Evolutionary conservation across 30 jellyfish, hydroid and myxozoan species (phyloP), one percentile per base, ranked within the genome.

Genomic region (Hydractinia echinata): DNA sequence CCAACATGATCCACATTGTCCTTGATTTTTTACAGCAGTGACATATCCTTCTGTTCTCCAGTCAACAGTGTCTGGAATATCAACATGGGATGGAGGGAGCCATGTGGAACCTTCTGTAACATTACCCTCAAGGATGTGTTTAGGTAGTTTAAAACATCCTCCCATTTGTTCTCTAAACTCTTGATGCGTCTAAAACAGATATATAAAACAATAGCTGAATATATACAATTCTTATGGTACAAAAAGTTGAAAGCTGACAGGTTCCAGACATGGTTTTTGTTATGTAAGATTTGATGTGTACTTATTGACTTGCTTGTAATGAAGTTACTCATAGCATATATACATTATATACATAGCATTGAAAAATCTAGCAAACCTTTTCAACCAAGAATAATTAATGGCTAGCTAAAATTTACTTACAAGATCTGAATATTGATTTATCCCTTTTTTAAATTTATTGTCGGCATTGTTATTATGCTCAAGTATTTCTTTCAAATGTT

Each of bases 1-100:
- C 96, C 96, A 93, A 67, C 99, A 93, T 11, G 99, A 88, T 14
- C 99, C 99, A 82, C 99, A 93, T 61, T 93, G 96, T 20, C 99
- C 99, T 78, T 93, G 99, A 83, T 93, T 88, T 58, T 88, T 93
- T 15, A 93, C 86, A 10, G 96, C 95, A 6, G 99, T 93, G 39
- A 93, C 99, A 76, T 87, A 88, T 49, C 99, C 99, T 61, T 84
- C 83, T 1, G 81, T 58, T 77, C 99, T 82, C 99, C 99, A 93
- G 72, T 93, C 99, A 11, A 92, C 96, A 52, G 95, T 1, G 11
- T 92, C 96, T 53, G 98, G 98, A 21, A 92, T 62, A 58, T 72
- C 72, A 15, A 82, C 87, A 66, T 86, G 71, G 55, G 85, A 11
- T 13, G 83, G 90, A 44, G 81, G 79, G 80, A 72, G 54, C 19